phyloP scores from a whole-genome alignment of 2,888 invertebrate genomes.

The Syritta pipiens region DNA sequence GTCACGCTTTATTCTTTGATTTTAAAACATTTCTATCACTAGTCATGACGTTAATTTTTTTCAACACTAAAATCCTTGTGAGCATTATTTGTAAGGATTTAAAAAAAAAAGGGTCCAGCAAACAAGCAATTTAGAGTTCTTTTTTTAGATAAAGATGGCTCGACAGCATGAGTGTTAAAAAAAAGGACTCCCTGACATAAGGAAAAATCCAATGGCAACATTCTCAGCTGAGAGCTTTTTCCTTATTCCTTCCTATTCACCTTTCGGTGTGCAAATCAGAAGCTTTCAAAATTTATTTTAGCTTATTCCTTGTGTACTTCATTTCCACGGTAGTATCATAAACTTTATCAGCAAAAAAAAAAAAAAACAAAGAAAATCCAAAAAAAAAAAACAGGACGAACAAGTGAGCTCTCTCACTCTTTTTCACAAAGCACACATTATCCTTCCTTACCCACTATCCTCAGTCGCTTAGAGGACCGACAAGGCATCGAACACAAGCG shows the following conservation, averaged over 20 bases:
- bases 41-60: too few species aligned
- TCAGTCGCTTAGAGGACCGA: slow-evolving; percentile 51
- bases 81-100: too few species aligned
- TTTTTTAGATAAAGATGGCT: too few species aligned
- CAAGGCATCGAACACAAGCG: slow-evolving; percentile 30
- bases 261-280: slow-evolving; percentile 25
- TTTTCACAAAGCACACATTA: slow-evolving; percentile 32
- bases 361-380: too few species aligned
- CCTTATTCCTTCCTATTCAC: background rate
- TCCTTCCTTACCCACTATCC: slow-evolving; percentile 26
- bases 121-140: too few species aligned
- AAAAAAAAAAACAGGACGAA: slow-evolving; percentile 12
- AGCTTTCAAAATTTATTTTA: slow-evolving; percentile 19
- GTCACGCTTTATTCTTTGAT: too few species aligned
- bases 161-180: too few species aligned
- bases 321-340: slow-evolving; percentile 31
- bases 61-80: too few species aligned
- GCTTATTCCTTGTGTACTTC: slow-evolving; percentile 10
- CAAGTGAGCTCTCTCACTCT: slow-evolving; percentile 40
- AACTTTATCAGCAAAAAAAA: slow-evolving; percentile 30
- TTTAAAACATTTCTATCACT: too few species aligned
- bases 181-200: background rate
- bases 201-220: slow-evolving; percentile 17
- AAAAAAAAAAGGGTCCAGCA: too few species aligned
- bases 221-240: slow-evolving; percentile 17